Conservation (phyloP, 2,888 invertebrate species). For the Malacosoma neustria region DNA sequence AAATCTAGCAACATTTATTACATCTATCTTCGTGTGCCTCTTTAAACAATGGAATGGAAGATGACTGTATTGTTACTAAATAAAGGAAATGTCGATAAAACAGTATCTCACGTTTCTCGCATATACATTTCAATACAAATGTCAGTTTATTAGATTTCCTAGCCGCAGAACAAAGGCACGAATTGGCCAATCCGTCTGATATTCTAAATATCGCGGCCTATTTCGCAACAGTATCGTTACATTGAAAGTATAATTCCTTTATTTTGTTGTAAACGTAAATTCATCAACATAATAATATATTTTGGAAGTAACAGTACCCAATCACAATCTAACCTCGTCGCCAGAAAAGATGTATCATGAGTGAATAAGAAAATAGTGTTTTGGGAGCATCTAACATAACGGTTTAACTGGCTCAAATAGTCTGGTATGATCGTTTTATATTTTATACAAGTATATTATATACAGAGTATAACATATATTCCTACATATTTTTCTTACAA, state of each 20-base stretch:
- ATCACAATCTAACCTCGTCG: no score
- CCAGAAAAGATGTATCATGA: no score
- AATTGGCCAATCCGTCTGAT: not conserved
- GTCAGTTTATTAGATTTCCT: not conserved
- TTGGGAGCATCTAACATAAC: no score
- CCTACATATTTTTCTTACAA: no score
- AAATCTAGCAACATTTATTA: no score
- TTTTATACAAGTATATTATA: no score
- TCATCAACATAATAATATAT: not conserved
- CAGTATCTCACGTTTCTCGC: not conserved
- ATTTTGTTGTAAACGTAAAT: not conserved
- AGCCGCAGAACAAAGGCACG: not conserved
- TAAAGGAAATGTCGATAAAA: not conserved
- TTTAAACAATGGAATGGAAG: no score
- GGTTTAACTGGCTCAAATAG: no score
- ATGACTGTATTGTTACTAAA: not conserved
- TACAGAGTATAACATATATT: no score
- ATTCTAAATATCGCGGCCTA: not conserved
- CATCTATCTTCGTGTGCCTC: no score
- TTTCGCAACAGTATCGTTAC: not conserved
- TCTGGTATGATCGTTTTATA: no score
- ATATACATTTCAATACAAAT: not conserved
- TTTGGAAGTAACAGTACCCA: not conserved
- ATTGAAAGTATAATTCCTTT: not conserved
- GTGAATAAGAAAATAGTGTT: no score